phyloP scores from a whole-genome alignment of 2,113 vertebrate species.

The Pomatorhinus ruficollis region DNA sequence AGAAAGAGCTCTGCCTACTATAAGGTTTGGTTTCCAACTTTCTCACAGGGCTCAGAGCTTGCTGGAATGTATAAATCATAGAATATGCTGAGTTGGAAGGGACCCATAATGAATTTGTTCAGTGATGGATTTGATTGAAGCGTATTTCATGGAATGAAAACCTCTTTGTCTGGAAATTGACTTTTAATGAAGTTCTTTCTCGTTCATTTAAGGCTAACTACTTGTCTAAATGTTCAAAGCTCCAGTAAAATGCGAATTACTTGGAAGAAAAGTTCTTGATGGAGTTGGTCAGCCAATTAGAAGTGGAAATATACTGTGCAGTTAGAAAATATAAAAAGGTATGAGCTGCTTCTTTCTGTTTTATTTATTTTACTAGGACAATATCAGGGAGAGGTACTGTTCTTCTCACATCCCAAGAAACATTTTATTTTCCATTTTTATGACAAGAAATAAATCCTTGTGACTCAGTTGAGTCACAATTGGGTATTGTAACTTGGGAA shows the following conservation, averaged over 20 bases:
- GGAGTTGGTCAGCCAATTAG: conserved; percentile 74
- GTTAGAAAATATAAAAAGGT: conserved; percentile 84
- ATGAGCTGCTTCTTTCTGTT: not conserved
- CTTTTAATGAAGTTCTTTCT: conserved; percentile 33
- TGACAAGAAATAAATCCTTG: not conserved
- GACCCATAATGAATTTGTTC: not conserved
- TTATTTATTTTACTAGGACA: not conserved
- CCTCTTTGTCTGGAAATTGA: not conserved
- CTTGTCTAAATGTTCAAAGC: conserved; percentile 78
- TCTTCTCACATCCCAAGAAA: not conserved
- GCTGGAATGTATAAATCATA: not conserved
- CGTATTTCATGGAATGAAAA: not conserved
- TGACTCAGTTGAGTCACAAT: not conserved
- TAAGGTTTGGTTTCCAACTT: not conserved
- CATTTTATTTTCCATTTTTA: not conserved
- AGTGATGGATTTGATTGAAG: not conserved
- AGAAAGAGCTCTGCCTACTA: not conserved
- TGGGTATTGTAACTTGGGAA: not conserved
- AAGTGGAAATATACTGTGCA: conserved; percentile 80
- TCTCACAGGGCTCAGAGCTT: not conserved
- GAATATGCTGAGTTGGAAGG: not conserved
- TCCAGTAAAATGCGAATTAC: conserved; percentile 75
- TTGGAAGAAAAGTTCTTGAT: conserved; percentile 78
- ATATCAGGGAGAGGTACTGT: not conserved
- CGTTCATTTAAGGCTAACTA: conserved; percentile 80